phyloP scores from a whole-genome alignment of 2,113 vertebrate genomes.

The Pelecanoides urinatrix region DNA sequence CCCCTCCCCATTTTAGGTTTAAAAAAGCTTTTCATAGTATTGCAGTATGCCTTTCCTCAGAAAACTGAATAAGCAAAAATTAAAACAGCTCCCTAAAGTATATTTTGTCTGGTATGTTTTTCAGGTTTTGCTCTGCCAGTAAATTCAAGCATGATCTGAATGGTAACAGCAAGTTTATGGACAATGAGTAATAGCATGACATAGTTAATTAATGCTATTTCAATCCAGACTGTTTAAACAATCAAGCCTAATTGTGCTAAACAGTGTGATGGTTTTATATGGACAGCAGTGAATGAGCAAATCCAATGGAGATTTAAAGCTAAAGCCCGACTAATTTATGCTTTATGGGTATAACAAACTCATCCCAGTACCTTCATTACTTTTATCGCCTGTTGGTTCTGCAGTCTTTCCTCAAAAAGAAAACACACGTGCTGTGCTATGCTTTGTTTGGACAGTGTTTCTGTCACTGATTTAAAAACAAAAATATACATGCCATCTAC shows the following conservation, averaged over 20 bases:
- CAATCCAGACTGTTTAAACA: slow-evolving; percentile 69
- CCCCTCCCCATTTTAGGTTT: background rate
- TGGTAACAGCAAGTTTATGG: slow-evolving; percentile 65
- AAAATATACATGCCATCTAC: background rate
- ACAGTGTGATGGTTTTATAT: slow-evolving; percentile 54
- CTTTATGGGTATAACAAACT: background rate
- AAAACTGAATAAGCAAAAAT: background rate
- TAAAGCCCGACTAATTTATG: slow-evolving; percentile 1
- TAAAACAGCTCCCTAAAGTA: background rate
- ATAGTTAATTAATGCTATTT: slow-evolving; percentile 78
- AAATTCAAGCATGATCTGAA: slow-evolving; percentile 71
- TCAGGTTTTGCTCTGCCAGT: slow-evolving; percentile 57
- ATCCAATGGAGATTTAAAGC: slow-evolving; percentile 57
- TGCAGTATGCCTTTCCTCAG: background rate
- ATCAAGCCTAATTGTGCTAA: slow-evolving; percentile 73
- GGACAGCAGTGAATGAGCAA: slow-evolving; percentile 48
- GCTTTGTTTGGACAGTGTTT: background rate
- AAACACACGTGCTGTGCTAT: background rate
- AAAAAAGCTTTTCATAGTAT: background rate
- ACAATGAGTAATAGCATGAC: slow-evolving; percentile 73
- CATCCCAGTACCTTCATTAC: background rate
- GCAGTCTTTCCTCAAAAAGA: background rate
- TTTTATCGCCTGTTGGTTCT: background rate
- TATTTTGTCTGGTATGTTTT: slow-evolving; percentile 32
- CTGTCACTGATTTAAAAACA: background rate